These are phyloP conservation scores for Corbicula japonica DNA, from an alignment of 2,888 invertebrate genomes.

Conservation along the genomic window DNA sequence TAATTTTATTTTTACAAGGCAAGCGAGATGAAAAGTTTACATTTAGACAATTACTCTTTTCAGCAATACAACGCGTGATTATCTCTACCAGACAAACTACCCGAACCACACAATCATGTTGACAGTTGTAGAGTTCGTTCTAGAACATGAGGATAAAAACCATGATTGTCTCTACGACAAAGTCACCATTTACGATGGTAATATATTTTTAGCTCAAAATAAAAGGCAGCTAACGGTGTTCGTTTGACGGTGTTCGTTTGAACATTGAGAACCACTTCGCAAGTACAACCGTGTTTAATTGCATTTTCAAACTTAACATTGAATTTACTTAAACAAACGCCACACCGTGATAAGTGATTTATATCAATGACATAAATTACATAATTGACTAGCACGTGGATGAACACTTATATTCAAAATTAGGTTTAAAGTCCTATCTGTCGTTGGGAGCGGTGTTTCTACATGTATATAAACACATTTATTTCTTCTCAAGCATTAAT, in stretches of 20 bases:
- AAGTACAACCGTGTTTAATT: too few relatives aligned
- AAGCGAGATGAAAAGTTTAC: too few relatives aligned
- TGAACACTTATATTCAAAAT: too few relatives aligned
- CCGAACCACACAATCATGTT: conserved; percentile 25
- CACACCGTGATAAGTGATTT: too few relatives aligned
- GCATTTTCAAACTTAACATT: too few relatives aligned
- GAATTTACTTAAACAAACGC: too few relatives aligned
- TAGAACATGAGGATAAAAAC: conserved; percentile 28
- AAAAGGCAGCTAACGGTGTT: neutral
- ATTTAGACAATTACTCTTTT: too few relatives aligned
- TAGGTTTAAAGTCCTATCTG: too few relatives aligned
- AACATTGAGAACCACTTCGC: neutral
- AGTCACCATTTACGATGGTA: conserved; percentile 37
- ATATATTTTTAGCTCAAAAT: neutral
- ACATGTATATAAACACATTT: too few relatives aligned
- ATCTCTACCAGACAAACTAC: conserved; percentile 23
- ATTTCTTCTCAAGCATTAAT: too few relatives aligned
- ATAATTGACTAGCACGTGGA: too few relatives aligned
- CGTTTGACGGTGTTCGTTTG: neutral
- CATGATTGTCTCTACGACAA: conserved; percentile 26
- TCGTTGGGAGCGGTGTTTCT: too few relatives aligned
- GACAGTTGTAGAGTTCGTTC: conserved; percentile 7
- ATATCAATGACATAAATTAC: neutral
- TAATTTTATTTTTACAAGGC: conserved; percentile 4
- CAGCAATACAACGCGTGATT: conserved; percentile 40